phyloP scores from a whole-genome alignment of 2,113 vertebrate species.

The Callipepla squamata region DNA sequence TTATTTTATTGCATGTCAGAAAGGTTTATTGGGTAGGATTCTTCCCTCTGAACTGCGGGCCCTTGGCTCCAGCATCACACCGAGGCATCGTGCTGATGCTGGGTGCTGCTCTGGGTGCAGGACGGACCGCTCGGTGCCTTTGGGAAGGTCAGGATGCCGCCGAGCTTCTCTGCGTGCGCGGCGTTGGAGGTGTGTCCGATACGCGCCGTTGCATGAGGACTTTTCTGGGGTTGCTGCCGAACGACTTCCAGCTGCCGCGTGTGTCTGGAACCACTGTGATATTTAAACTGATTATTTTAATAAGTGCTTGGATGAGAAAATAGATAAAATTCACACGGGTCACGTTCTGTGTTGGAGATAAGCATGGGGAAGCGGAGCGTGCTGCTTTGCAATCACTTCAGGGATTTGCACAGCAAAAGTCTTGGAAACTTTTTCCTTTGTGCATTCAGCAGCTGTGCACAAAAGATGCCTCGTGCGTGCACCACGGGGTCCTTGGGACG shows the following conservation, averaged over 20 bases:
- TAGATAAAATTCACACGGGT: background rate
- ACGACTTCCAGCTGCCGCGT: background rate
- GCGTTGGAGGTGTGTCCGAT: background rate
- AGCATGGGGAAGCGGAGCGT: background rate
- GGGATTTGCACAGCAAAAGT: background rate
- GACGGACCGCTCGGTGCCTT: background rate
- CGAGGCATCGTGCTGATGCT: background rate
- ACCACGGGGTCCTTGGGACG: fast-evolving
- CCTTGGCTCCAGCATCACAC: background rate
- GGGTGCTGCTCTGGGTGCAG: background rate
- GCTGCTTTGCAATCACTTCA: background rate
- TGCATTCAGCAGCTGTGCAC: background rate
- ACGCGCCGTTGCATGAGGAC: background rate
- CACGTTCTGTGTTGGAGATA: background rate
- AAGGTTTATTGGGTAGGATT: constrained; percentile 52
- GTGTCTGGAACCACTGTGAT: background rate
- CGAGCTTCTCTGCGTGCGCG: background rate
- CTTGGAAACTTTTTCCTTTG: background rate
- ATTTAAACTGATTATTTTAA: background rate
- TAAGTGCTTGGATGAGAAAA: background rate
- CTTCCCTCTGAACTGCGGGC: constrained; percentile 33
- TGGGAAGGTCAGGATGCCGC: background rate
- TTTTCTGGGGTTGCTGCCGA: background rate
- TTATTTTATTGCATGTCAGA: constrained; percentile 58
- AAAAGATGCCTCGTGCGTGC: background rate